Percentiles rank a stretch among this genome's conserved stretches.
Conservation (phyloP, 2,888 invertebrate species). For the Erebia aethiops region DNA sequence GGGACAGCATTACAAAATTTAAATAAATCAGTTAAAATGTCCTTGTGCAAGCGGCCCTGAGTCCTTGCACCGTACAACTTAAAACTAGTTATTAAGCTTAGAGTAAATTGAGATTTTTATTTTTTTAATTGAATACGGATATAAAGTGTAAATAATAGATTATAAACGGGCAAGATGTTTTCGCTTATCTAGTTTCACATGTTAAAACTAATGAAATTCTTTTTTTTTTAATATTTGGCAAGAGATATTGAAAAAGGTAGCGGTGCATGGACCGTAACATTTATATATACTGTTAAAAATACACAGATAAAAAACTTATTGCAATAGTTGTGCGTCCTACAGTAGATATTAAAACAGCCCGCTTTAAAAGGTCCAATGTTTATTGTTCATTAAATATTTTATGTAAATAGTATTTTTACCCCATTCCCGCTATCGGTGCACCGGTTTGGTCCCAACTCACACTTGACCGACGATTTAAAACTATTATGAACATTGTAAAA, state of each 20-base stretch:
- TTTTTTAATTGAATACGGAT: not conserved
- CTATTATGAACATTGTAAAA: slow-evolving; percentile 46
- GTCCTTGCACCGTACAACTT: slow-evolving; percentile 37
- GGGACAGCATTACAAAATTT: no score
- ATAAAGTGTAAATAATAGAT: slow-evolving; percentile 13
- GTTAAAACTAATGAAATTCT: not conserved
- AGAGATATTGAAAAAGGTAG: slow-evolving; percentile 44
- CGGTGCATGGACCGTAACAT: slow-evolving; percentile 50
- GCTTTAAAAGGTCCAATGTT: slow-evolving; percentile 48
- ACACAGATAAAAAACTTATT: slow-evolving; percentile 45
- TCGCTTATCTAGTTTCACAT: slow-evolving; percentile 13
- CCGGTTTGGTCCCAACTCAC: slow-evolving; percentile 77
- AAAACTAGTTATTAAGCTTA: slow-evolving; percentile 30
- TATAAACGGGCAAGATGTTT: slow-evolving; percentile 28
- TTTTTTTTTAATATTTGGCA: slow-evolving; percentile 39
- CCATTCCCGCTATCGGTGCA: slow-evolving; percentile 66
- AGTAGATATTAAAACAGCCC: slow-evolving; percentile 67
- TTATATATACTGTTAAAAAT: slow-evolving; percentile 42
- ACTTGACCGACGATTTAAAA: slow-evolving; percentile 43
- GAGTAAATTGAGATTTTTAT: slow-evolving; percentile 20
- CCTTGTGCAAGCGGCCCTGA: no score
- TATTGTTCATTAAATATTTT: slow-evolving; percentile 37
- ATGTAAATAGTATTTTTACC: slow-evolving; percentile 50
- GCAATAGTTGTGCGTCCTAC: slow-evolving; percentile 51
- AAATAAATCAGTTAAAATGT: no score